Base-by-base conservation (phyloP, 2,888 invertebrate genomes). In the Ptycholaimellus sp. region DNA sequence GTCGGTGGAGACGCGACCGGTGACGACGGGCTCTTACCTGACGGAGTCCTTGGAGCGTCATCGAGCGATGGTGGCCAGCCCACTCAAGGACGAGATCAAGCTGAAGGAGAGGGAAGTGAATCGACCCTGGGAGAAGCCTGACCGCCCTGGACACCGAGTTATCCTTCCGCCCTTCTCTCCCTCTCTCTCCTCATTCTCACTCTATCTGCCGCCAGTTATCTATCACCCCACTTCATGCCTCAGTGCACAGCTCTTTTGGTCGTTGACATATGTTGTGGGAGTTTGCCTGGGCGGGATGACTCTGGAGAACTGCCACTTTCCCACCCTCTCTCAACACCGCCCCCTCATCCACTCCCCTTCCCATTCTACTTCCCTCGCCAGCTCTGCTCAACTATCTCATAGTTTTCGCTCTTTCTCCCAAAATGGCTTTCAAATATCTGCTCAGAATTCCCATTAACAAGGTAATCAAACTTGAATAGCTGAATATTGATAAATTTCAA, bases 111-210 rank as follows among this genome's bases (percentile, higher is more conserved):
- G 44, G 31, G 55, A 55, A 35, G 55, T 51, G 19, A 56, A 55
- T 42, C 44, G 51, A 41, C 52, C 52, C 17, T 56, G 56, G 56
- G 47, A 55, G 41, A 56, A 55, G 41, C 54, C 56, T 11, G 48
- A 43, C 31, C 50, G 50, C 49, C 52, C 54, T 6, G 52, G 50
- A 41, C 49, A n/a, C n/a, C n/a, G n/a, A n/a, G n/a, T n/a, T n/a
- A n/a, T n/a, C n/a, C n/a, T n/a, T n/a, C n/a, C n/a, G n/a, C n/a
- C n/a, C n/a, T n/a, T n/a, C n/a, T n/a, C n/a, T n/a, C n/a, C n/a
- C n/a, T n/a, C n/a, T n/a, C n/a, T n/a, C n/a, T n/a, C n/a, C n/a
- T n/a, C n/a, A n/a, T n/a, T n/a, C n/a, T n/a, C n/a, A n/a, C n/a
- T n/a, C n/a, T n/a, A n/a, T n/a, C n/a, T n/a, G n/a, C n/a, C n/a